Evolutionary conservation across 2,113 vertebrate genomes (phyloP).

Genomic region (Bettongia penicillata): DNA sequence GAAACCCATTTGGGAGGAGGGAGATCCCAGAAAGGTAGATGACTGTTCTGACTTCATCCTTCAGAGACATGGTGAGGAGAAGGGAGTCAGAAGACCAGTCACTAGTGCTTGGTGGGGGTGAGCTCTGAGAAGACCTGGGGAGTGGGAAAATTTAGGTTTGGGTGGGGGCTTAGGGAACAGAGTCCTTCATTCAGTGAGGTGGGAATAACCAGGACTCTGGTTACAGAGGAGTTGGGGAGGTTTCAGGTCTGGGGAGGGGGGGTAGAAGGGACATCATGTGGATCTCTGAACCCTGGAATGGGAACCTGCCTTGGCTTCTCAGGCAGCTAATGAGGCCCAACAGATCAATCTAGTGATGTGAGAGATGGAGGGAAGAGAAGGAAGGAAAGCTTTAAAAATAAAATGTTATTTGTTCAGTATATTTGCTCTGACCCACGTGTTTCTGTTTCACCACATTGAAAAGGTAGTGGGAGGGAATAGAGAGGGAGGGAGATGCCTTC

Average conservation of each 20-base stretch:
- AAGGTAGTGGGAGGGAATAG: neutral
- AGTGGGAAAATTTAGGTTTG: too few relatives aligned
- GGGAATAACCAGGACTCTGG: neutral
- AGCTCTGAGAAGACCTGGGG: neutral
- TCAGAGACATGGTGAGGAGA: neutral
- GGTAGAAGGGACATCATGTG: neutral
- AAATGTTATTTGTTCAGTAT: neutral
- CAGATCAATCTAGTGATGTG: conserved; percentile 7
- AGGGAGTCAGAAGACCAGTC: neutral
- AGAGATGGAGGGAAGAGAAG: neutral
- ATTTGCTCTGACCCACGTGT: neutral
- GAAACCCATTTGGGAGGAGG: neutral
- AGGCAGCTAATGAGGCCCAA: neutral
- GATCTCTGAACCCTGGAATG: neutral
- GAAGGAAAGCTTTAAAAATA: neutral
- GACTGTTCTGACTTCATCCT: neutral
- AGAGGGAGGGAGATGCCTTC: neutral
- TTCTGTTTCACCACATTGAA: neutral
- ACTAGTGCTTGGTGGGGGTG: neutral
- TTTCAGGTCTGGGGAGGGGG: neutral
- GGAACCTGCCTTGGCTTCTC: neutral
- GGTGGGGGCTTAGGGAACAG: too few relatives aligned
- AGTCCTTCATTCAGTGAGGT: neutral
- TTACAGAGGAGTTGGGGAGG: neutral
- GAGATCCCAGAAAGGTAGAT: neutral